A percentile compares a stretch with the other conserved stretches of the same genome.
Evolutionary conservation across 2,888 invertebrate genomes (phyloP).

Genomic region (Euplexia lucipara): DNA sequence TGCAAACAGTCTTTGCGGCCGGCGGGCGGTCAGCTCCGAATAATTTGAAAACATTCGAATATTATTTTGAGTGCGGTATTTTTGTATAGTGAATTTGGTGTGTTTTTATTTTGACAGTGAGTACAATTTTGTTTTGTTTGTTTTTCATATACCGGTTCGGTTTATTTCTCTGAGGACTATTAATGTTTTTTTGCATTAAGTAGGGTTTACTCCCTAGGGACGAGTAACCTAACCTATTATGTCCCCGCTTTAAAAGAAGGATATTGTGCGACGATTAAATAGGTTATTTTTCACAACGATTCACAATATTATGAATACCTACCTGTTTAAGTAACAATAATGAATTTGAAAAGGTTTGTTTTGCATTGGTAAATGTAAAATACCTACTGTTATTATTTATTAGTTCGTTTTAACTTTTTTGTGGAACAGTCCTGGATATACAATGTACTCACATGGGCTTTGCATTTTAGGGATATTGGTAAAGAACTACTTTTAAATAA

Average conservation of each 20-base stretch:
- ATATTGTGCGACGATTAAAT: neutral
- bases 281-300: neutral
- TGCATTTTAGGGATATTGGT: too few species aligned
- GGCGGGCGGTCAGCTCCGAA: slow-evolving; percentile 45
- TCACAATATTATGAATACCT: too few species aligned
- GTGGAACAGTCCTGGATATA: too few species aligned
- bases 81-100: slow-evolving; percentile 18
- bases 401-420: too few species aligned
- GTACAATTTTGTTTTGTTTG: slow-evolving; percentile 16
- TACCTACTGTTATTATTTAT: too few species aligned
- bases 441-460: too few species aligned
- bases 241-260: neutral
- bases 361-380: too few species aligned
- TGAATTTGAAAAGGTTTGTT: too few species aligned
- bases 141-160: neutral
- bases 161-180: neutral
- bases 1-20: slow-evolving; percentile 52
- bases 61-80: slow-evolving; percentile 4
- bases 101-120: slow-evolving; percentile 23
- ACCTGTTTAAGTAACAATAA: too few species aligned
- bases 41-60: slow-evolving; percentile 21
- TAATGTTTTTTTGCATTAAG: neutral
- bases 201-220: neutral
- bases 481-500: too few species aligned
- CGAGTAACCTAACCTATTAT: neutral